Evolutionary conservation across 2,888 invertebrate genomes (phyloP).

Genomic region (Chirona hameri): DNA sequence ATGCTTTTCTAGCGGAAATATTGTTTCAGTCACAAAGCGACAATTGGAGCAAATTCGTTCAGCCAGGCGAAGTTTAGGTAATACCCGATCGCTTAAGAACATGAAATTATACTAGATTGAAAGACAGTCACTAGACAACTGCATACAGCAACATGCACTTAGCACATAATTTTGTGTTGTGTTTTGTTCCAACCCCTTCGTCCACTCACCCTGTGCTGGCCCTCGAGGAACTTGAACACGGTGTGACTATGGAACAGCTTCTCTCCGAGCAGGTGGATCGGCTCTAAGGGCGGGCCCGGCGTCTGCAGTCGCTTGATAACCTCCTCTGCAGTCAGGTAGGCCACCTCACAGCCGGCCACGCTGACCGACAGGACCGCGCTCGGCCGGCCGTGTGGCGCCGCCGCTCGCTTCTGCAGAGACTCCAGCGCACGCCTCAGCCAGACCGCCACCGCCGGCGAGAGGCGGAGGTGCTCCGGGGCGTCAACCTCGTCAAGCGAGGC

Average conservation of each 20-base stretch:
- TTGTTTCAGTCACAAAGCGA: too few relatives aligned
- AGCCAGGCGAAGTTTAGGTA: too few relatives aligned
- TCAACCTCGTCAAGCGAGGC: not conserved
- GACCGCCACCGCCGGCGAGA: not conserved
- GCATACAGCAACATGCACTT: too few relatives aligned
- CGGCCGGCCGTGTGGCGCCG: not conserved
- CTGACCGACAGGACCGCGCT: not conserved
- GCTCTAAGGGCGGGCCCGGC: not conserved
- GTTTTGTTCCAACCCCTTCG: too few relatives aligned
- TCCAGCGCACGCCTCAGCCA: not conserved
- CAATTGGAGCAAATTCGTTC: too few relatives aligned
- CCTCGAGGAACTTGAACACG: conserved; percentile 8
- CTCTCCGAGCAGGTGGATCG: not conserved
- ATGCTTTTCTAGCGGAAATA: too few relatives aligned
- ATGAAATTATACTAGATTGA: too few relatives aligned
- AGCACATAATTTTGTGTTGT: too few relatives aligned
- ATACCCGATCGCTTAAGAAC: too few relatives aligned
- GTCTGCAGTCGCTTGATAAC: not conserved
- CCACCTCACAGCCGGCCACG: not conserved
- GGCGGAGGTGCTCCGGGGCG: not conserved
- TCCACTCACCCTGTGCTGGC: conserved; percentile 2
- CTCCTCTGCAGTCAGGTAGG: conserved; percentile 8
- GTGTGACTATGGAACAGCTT: not conserved
- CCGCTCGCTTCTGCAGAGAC: not conserved
- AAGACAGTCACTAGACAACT: not conserved